A percentile compares a stretch with the other conserved stretches of the same genome.
Conservation (phyloP, 2,113 vertebrate genomes). For the Lagopus muta region DNA sequence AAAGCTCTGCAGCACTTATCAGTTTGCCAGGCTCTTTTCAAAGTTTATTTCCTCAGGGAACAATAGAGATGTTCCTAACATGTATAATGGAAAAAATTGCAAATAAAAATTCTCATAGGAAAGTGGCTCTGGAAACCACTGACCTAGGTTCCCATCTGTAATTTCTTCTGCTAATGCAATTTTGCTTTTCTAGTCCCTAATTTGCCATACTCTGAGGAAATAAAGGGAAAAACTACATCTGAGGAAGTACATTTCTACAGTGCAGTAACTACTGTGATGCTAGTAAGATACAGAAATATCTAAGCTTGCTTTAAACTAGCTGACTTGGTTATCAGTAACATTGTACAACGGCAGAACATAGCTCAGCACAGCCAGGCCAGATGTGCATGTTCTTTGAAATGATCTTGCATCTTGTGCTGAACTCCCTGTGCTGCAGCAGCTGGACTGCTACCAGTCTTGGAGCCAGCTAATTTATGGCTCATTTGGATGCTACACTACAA, state of each 20-base stretch:
- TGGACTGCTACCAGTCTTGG: slow-evolving; percentile 45
- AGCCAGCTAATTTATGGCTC: slow-evolving; percentile 20
- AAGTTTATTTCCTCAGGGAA: slow-evolving; percentile 57
- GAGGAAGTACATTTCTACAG: slow-evolving; percentile 19
- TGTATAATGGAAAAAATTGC: slow-evolving; percentile 34
- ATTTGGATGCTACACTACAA: neutral
- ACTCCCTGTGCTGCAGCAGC: slow-evolving; percentile 44
- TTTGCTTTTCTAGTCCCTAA: slow-evolving; percentile 6
- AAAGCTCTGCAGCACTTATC: slow-evolving; percentile 69
- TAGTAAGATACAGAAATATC: neutral
- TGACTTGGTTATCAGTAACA: slow-evolving; percentile 7
- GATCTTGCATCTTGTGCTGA: slow-evolving; percentile 27
- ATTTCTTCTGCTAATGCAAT: slow-evolving; percentile 26
- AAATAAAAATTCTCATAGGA: slow-evolving; percentile 42
- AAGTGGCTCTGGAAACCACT: slow-evolving; percentile 40
- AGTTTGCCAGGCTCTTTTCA: slow-evolving; percentile 48
- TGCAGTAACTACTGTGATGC: slow-evolving; percentile 25
- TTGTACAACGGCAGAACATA: neutral
- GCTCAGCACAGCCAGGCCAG: slow-evolving; percentile 49
- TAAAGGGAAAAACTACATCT: slow-evolving; percentile 13
- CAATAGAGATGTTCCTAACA: slow-evolving; percentile 25
- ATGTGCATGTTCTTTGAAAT: neutral
- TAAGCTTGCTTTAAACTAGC: slow-evolving; percentile 48
- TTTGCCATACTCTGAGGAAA: slow-evolving; percentile 4
- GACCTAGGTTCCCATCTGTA: neutral